Evolutionary conservation across 2,113 vertebrate species (phyloP).

Genomic region (Leuciscus idus): DNA sequence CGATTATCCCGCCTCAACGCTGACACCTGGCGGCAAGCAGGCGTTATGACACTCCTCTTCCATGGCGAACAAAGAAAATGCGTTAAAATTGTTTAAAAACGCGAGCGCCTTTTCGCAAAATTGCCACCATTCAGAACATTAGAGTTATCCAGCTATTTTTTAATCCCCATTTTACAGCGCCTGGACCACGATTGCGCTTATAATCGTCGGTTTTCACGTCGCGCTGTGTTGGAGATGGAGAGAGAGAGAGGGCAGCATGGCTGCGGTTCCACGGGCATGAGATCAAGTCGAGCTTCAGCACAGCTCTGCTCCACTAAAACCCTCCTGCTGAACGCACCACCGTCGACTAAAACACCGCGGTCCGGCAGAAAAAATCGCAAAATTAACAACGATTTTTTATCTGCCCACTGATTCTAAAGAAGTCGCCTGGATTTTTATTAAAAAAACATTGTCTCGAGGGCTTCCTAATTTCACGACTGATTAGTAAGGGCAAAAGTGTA

Average conservation of each 20-base stretch:
- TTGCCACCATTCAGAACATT: not conserved
- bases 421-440: slow-evolving; percentile 39
- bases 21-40: slow-evolving; percentile 60
- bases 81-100: slow-evolving; percentile 54
- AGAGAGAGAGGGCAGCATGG: slow-evolving; percentile 64
- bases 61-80: slow-evolving; percentile 66
- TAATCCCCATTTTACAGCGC: not conserved
- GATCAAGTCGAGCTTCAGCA: slow-evolving; percentile 54
- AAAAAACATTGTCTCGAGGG: slow-evolving; percentile 57
- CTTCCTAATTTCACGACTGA: slow-evolving; percentile 63
- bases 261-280: slow-evolving; percentile 66
- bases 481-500: slow-evolving; percentile 62
- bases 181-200: slow-evolving; percentile 8
- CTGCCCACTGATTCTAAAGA: slow-evolving; percentile 18
- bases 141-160: slow-evolving; percentile 55
- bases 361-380: slow-evolving; percentile 45
- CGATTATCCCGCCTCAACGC: slow-evolving; percentile 27
- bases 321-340: not conserved
- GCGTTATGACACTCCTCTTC: slow-evolving; percentile 54
- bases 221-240: slow-evolving; percentile 53
- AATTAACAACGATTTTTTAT: slow-evolving; percentile 30
- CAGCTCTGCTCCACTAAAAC: slow-evolving; percentile 51
- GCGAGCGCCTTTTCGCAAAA: slow-evolving; percentile 12
- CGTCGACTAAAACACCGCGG: slow-evolving; percentile 36
- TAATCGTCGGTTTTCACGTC: slow-evolving; percentile 48